phyloP scores from a whole-genome alignment of 37 sponge, comb jelly and placozoan genomes.

The Axinella damicornis region DNA sequence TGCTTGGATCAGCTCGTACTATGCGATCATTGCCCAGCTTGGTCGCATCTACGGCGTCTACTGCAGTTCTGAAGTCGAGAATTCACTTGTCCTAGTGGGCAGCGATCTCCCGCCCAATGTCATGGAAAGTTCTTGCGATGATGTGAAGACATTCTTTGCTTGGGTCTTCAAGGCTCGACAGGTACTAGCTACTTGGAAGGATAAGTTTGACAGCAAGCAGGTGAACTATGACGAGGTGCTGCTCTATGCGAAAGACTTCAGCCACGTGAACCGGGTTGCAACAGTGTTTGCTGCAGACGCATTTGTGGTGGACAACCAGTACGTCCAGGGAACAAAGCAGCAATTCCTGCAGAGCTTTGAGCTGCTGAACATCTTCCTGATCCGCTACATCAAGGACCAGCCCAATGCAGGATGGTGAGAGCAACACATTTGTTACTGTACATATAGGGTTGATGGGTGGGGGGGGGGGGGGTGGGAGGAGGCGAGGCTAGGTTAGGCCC shows the following conservation, averaged over 20 bases:
- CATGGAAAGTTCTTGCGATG: background rate
- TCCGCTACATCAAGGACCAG: conserved; percentile 42
- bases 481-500: no score
- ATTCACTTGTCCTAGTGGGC: conserved; percentile 1
- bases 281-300: conserved; percentile 8
- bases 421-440: background rate
- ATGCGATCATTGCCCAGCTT: conserved; percentile 40
- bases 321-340: conserved; percentile 1
- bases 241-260: conserved; percentile 27
- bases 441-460: no score
- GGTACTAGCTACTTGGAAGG: conserved; percentile 38
- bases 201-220: background rate
- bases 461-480: no score
- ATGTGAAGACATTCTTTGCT: conserved; percentile 36
- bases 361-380: conserved; percentile 25
- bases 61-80: background rate
- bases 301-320: conserved; percentile 19
- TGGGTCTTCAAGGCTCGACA: conserved; percentile 55
- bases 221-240: conserved; percentile 55
- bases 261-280: conserved; percentile 31
- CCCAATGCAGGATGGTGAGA: conserved; percentile 40
- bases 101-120: conserved; percentile 38
- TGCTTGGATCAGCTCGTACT: conserved; percentile 30
- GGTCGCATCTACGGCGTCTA: conserved; percentile 48
- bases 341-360: conserved; percentile 32